Evolutionary conservation across 2,113 vertebrate species (phyloP).

Genomic region (Sturnira hondurensis): DNA sequence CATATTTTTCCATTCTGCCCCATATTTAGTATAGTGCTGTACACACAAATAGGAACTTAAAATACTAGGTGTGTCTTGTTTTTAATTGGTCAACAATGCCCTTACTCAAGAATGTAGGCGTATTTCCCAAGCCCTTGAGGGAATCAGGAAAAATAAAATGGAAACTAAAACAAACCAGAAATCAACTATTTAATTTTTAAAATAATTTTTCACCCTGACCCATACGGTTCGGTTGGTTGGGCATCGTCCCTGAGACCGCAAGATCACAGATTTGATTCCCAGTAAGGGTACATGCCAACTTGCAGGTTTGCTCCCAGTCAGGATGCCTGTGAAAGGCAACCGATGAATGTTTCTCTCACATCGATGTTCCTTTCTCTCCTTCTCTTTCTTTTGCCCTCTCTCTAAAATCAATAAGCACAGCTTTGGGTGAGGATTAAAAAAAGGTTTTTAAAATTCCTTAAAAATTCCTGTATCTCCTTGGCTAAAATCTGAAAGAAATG

Average conservation of each 20-base stretch:
- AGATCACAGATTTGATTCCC: too few species aligned
- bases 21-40: background rate
- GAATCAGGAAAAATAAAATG: background rate
- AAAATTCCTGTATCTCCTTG: background rate
- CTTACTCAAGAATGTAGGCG: background rate
- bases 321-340: too few species aligned
- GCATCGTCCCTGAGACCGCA: too few species aligned
- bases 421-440: too few species aligned
- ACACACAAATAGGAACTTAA: background rate
- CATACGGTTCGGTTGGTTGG: too few species aligned
- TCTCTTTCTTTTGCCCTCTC: too few species aligned
- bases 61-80: background rate
- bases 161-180: background rate
- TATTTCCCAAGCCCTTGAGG: background rate
- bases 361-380: too few species aligned
- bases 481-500: background rate
- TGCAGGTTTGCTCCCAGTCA: too few species aligned
- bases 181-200: background rate
- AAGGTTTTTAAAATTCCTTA: background rate
- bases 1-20: background rate
- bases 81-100: background rate
- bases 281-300: too few species aligned
- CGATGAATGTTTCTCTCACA: too few species aligned
- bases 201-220: too few species aligned
- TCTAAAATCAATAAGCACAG: too few species aligned